Evolutionary conservation across 2,888 invertebrate species (phyloP).

Genomic region (Spodoptera littoralis): DNA sequence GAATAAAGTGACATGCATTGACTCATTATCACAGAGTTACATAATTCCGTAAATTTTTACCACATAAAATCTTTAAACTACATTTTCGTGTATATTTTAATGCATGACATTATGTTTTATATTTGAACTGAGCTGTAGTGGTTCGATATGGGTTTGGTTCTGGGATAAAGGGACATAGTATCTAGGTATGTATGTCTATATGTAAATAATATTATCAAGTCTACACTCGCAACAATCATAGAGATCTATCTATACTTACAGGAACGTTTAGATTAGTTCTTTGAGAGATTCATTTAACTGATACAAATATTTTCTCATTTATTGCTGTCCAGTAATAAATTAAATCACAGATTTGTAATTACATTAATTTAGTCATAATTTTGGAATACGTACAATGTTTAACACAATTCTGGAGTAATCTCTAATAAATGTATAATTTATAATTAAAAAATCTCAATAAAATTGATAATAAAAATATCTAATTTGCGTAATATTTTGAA

Average conservation of each 20-base stretch:
- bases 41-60: too few relatives aligned
- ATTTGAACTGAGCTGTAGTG: too few relatives aligned
- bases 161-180: slow-evolving; percentile 14
- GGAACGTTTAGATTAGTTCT: slow-evolving; percentile 86
- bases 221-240: slow-evolving; percentile 81
- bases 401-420: slow-evolving; percentile 65
- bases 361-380: slow-evolving; percentile 81
- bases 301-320: slow-evolving; percentile 56
- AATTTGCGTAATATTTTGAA: slow-evolving; percentile 82
- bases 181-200: slow-evolving; percentile 39
- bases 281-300: slow-evolving; percentile 73
- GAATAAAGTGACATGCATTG: slow-evolving; percentile 10
- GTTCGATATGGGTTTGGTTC: slow-evolving; percentile 5
- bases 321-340: slow-evolving; percentile 83
- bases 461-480: slow-evolving; percentile 70
- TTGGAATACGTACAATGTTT: slow-evolving; percentile 65
- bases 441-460: slow-evolving; percentile 77
- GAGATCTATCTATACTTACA: slow-evolving; percentile 87
- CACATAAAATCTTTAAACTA: too few relatives aligned
- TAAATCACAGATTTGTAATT: slow-evolving; percentile 85
- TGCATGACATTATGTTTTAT: too few relatives aligned
- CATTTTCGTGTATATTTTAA: too few relatives aligned
- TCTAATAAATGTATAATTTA: slow-evolving; percentile 69
- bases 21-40: too few relatives aligned
- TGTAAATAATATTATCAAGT: slow-evolving; percentile 58